Percentiles rank a stretch among this genome's conserved stretches.
These are phyloP conservation scores for Drosophila neocordata DNA, from an alignment of 1,140 invertebrate species.

Conservation along the genomic window DNA sequence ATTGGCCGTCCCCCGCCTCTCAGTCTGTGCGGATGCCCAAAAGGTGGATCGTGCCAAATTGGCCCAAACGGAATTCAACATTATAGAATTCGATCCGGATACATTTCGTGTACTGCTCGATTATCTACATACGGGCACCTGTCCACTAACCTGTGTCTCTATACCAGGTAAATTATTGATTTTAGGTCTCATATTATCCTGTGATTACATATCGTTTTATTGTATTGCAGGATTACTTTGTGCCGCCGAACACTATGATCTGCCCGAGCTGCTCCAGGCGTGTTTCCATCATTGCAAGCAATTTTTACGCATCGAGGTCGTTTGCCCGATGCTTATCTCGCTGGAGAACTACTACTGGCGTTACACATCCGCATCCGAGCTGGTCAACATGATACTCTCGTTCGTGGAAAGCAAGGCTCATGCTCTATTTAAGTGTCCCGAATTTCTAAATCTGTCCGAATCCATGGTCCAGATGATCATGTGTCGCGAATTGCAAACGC, in stretches of 20 bases:
- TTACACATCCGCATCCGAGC: constrained; percentile 95
- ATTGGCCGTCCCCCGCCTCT: constrained; percentile 92
- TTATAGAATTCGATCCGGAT: constrained; percentile 97
- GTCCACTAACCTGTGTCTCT: constrained; percentile 94
- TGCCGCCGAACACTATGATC: constrained; percentile 96
- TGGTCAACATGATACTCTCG: constrained; percentile 96
- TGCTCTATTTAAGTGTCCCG: constrained; percentile 91
- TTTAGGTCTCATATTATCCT: too few relatives aligned
- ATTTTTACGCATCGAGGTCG: constrained; percentile 94
- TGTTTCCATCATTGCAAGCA: constrained; percentile 98
- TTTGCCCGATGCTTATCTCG: constrained; percentile 95
- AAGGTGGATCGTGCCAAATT: constrained; percentile 96
- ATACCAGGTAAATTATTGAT: constrained; percentile 88
- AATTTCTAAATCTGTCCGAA: constrained; percentile 94
- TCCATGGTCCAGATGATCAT: constrained; percentile 98
- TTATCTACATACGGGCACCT: constrained; percentile 96
- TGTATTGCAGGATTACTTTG: constrained; percentile 91
- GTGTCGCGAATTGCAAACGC: constrained; percentile 92
- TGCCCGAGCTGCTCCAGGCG: constrained; percentile 95
- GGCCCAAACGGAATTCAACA: constrained; percentile 96
- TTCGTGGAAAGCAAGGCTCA: constrained; percentile 94
- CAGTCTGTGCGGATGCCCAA: constrained; percentile 95
- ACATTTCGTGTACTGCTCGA: constrained; percentile 95
- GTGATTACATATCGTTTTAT: too few relatives aligned
- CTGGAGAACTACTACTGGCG: constrained; percentile 98